Percentiles rank a stretch among this genome's conserved stretches.
Conservation (phyloP, 2,888 invertebrate species). For the Cephus rjabovi region DNA sequence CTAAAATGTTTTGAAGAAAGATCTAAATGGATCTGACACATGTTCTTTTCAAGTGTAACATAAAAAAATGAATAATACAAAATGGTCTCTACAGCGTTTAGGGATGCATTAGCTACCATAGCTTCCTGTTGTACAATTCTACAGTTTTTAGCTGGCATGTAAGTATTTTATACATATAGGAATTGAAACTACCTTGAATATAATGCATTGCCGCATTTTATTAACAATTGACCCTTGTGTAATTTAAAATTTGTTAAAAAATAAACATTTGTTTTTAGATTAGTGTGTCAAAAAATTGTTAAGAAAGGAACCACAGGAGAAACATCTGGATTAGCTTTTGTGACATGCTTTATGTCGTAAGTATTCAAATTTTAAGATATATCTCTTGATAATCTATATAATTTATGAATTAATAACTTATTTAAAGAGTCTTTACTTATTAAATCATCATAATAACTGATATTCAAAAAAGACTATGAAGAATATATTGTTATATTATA, state of each 20-base stretch:
- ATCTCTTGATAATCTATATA: not conserved
- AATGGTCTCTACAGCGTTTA: conserved; percentile 64
- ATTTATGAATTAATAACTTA: not conserved
- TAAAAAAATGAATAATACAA: conserved; percentile 22
- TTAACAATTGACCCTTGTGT: not conserved
- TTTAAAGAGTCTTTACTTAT: too few relatives aligned
- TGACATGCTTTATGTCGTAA: conserved; percentile 82
- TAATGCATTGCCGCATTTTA: conserved; percentile 2
- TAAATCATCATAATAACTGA: too few relatives aligned
- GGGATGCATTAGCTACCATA: conserved; percentile 68
- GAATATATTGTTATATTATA: not conserved
- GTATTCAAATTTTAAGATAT: conserved; percentile 50
- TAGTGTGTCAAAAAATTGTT: conserved; percentile 82
- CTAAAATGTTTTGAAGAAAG: too few relatives aligned
- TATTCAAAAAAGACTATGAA: not conserved
- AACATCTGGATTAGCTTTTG: conserved; percentile 80
- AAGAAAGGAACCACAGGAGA: conserved; percentile 81
- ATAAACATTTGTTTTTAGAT: conserved; percentile 68
- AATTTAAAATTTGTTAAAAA: not conserved
- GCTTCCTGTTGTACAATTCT: conserved; percentile 84
- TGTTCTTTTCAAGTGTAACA: not conserved
- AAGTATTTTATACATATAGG: conserved; percentile 66
- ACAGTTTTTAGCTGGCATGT: conserved; percentile 89
- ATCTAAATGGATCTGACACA: not conserved
- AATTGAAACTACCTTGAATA: not conserved